Conservation (phyloP, 2,888 invertebrate genomes). For the Oxytorus armatus region DNA sequence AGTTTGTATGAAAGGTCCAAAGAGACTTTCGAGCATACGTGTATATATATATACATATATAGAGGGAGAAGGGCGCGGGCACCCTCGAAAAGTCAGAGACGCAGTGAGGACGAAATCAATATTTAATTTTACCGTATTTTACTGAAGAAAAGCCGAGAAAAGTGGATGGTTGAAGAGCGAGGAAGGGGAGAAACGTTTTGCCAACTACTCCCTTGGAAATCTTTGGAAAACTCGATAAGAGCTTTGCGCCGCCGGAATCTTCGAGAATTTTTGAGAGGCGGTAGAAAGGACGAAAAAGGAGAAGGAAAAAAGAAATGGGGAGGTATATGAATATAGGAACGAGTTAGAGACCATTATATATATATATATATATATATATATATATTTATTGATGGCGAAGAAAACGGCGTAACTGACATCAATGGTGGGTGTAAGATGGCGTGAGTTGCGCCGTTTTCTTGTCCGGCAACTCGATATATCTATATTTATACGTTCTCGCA, state of each 20-base stretch:
- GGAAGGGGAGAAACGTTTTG: constrained; percentile 33
- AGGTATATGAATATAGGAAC: constrained; percentile 13
- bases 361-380: neutral
- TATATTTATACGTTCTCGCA: constrained; percentile 59
- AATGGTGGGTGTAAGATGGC: neutral
- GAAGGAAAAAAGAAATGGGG: constrained; percentile 14
- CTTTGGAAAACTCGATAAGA: constrained; percentile 74
- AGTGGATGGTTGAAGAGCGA: neutral
- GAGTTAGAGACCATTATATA: neutral
- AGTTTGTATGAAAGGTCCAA: constrained; percentile 8
- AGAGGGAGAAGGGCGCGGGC: neutral
- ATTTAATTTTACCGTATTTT: constrained; percentile 76
- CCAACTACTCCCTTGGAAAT: constrained; percentile 65
- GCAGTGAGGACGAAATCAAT: constrained; percentile 71
- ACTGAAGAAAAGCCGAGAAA: constrained; percentile 24
- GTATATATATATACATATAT: neutral
- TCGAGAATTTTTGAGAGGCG: constrained; percentile 47
- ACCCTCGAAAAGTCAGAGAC: constrained; percentile 53
- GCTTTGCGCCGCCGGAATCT: constrained; percentile 58
- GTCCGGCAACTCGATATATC: neutral
- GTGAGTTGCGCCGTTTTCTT: constrained; percentile 11
- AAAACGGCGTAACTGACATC: neutral
- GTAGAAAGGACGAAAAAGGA: constrained; percentile 9
- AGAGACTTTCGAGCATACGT: neutral
- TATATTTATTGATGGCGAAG: neutral